Conservation (phyloP, 2,797 vertebrate genomes). For the Anableps anableps region DNA sequence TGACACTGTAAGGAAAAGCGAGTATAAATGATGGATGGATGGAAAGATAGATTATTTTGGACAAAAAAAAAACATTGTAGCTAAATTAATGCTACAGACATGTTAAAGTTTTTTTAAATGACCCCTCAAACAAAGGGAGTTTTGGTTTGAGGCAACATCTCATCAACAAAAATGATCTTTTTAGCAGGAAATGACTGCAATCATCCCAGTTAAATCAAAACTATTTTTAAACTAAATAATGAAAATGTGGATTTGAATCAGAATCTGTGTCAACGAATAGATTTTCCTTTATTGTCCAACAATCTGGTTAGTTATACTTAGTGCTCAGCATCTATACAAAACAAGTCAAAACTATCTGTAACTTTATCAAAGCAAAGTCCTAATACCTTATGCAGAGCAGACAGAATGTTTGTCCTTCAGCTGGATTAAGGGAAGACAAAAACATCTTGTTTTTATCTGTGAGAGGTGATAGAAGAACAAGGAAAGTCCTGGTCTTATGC, state of each 20-base stretch:
- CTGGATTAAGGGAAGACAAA: neutral
- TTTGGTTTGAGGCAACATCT: neutral
- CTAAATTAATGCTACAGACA: too few relatives aligned
- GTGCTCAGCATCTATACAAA: neutral
- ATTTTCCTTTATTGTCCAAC: neutral
- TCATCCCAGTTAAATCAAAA: neutral
- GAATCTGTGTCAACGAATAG: neutral
- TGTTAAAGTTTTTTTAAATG: neutral
- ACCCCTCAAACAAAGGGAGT: neutral
- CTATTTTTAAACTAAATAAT: neutral
- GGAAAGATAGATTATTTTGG: too few relatives aligned
- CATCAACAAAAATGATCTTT: neutral
- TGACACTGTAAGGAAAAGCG: too few relatives aligned
- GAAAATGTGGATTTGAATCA: neutral
- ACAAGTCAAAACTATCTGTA: neutral
- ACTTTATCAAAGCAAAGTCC: neutral
- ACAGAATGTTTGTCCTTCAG: neutral
- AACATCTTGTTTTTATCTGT: neutral
- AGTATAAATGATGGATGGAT: too few relatives aligned
- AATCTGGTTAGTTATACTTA: neutral
- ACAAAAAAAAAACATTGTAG: too few relatives aligned
- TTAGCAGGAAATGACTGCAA: neutral
- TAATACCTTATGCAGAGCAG: neutral
- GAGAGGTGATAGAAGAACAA: neutral
- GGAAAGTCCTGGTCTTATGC: neutral